Percentiles rank a stretch among this genome's conserved stretches.
Conservation (phyloP, 2,797 vertebrate species). For the Tauraco hartlaubi region DNA sequence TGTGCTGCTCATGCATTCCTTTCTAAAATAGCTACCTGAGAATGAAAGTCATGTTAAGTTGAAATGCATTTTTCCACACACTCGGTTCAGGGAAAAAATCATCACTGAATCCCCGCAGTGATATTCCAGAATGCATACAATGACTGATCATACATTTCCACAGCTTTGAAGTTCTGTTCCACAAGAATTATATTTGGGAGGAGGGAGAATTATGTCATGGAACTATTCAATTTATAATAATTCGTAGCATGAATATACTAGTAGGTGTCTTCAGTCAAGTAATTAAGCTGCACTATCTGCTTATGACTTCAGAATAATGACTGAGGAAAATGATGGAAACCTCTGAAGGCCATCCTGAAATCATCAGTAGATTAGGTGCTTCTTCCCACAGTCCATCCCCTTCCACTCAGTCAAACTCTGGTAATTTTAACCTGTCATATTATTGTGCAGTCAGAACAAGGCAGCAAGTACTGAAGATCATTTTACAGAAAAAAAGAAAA, state of each 20-base stretch:
- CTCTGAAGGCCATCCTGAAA: background rate
- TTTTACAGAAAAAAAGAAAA: background rate
- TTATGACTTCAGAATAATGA: background rate
- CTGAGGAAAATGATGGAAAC: background rate
- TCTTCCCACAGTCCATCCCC: background rate
- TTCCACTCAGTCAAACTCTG: background rate
- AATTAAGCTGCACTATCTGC: background rate
- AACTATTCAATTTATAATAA: background rate
- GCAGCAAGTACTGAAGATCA: background rate
- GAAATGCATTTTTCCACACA: background rate
- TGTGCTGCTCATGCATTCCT: background rate
- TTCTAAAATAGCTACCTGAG: background rate
- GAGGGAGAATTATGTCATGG: background rate
- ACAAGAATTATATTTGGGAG: background rate
- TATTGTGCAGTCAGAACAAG: background rate
- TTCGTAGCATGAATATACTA: background rate
- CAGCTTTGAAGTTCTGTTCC: background rate
- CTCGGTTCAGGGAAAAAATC: background rate
- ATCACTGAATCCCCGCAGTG: background rate
- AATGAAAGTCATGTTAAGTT: background rate
- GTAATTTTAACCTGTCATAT: background rate
- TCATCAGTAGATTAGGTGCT: background rate
- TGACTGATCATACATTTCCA: background rate
- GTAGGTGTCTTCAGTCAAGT: background rate
- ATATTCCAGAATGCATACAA: background rate